Percentiles rank a stretch among this genome's conserved stretches.
These are phyloP conservation scores for Callithrix jacchus DNA, from an alignment of 2,113 vertebrate genomes.

Conservation along the genomic window DNA sequence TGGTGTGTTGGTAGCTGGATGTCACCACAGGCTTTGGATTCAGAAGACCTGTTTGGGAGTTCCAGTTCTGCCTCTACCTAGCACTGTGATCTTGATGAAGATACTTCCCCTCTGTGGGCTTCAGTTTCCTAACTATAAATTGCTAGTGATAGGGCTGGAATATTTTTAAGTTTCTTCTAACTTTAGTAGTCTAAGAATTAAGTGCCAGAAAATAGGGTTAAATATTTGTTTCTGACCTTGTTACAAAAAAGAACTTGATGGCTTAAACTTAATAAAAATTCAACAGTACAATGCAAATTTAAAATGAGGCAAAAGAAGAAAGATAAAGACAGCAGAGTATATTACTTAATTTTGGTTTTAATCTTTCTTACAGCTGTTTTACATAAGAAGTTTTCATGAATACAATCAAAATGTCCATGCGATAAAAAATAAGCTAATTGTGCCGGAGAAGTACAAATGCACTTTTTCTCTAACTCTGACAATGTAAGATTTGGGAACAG, in stretches of 20 bases:
- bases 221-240: constrained; percentile 33
- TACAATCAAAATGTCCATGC: not conserved
- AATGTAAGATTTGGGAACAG: not conserved
- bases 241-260: not conserved
- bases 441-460: not conserved
- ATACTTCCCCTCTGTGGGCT: not conserved
- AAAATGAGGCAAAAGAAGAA: constrained; percentile 25
- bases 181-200: not conserved
- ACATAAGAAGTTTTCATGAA: not conserved
- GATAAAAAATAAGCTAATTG: not conserved
- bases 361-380: not conserved
- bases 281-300: not conserved
- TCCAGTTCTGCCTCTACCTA: not conserved
- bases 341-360: constrained; percentile 16
- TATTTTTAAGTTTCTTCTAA: constrained; percentile 36
- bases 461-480: not conserved
- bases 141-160: not conserved
- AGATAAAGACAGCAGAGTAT: not conserved
- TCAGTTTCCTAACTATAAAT: not conserved
- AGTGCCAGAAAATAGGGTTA: not conserved
- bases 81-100: not conserved
- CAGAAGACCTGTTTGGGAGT: not conserved
- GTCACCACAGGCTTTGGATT: not conserved
- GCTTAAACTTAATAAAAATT: not conserved
- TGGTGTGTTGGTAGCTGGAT: not conserved